Evolutionary conservation across 2,113 vertebrate genomes (phyloP).

Genomic region (Maccullochella peelii): DNA sequence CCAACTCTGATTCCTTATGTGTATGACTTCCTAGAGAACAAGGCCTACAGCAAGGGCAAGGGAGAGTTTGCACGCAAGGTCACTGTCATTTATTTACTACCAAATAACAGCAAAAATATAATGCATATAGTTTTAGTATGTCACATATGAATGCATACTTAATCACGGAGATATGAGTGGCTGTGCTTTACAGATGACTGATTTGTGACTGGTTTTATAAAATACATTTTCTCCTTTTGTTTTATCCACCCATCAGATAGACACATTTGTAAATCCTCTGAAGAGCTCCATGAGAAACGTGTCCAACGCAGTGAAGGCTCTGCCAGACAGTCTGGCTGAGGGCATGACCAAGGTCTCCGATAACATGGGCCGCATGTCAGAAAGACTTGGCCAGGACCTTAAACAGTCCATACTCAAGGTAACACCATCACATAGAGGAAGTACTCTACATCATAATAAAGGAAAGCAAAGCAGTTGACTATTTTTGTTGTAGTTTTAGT

Average conservation of each 20-base stretch:
- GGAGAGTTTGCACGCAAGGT: conserved; percentile 99
- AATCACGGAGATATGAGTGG: no score
- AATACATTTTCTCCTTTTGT: not conserved
- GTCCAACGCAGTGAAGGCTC: conserved; percentile 96
- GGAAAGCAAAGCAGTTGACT: not conserved
- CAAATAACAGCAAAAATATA: not conserved
- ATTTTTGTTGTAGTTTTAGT: not conserved
- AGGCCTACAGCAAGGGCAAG: conserved; percentile 98
- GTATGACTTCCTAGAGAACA: conserved; percentile 97
- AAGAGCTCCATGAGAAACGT: conserved; percentile 99
- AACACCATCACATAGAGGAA: not conserved
- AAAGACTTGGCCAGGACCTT: conserved; percentile 96
- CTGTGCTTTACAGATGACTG: not conserved
- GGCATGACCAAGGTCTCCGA: conserved; percentile 99
- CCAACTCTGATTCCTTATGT: conserved; percentile 91
- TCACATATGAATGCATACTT: not conserved
- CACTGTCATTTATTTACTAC: conserved; percentile 41
- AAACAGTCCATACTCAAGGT: conserved; percentile 98
- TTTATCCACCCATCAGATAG: conserved; percentile 86
- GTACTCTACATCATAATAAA: not conserved
- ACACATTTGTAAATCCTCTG: conserved; percentile 98
- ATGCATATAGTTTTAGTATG: not conserved
- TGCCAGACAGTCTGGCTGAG: conserved; percentile 98
- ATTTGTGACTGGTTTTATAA: not conserved
- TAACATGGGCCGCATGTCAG: conserved; percentile 99